These are phyloP conservation scores for Drosophila lacertosa DNA, from an alignment of 1,140 invertebrate species.

Conservation along the genomic window DNA sequence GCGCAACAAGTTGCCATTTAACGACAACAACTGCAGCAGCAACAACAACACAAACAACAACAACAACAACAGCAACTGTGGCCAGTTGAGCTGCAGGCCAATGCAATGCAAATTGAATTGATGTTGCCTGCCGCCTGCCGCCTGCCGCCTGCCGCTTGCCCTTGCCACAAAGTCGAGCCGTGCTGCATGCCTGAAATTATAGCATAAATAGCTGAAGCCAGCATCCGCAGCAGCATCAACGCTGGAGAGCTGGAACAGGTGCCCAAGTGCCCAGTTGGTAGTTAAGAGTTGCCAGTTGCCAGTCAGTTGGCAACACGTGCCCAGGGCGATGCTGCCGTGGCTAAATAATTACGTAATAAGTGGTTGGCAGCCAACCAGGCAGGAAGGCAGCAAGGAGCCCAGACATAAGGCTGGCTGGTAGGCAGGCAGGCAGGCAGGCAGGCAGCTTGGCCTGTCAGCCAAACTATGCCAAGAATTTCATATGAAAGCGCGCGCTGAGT, in stretches of 20 bases:
- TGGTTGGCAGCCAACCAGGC: conserved; percentile 67
- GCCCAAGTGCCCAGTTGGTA: conserved; percentile 56
- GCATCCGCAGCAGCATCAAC: no score
- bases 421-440: conserved; percentile 29
- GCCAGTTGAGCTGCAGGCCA: conserved; percentile 18
- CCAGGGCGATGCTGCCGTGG: conserved; percentile 69
- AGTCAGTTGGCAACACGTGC: conserved; percentile 78
- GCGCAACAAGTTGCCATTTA: conserved; percentile 1
- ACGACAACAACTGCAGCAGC: neutral
- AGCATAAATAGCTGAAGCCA: conserved; percentile 71
- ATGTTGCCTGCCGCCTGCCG: conserved; percentile 39
- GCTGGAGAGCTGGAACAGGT: conserved; percentile 53
- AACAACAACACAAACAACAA: conserved; percentile 2
- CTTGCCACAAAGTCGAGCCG: conserved; percentile 23
- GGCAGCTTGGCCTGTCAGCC: conserved; percentile 62
- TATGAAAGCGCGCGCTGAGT: conserved; percentile 46
- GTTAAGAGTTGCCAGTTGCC: conserved; percentile 46
- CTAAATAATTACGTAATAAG: conserved; percentile 83
- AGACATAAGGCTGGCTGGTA: conserved; percentile 16
- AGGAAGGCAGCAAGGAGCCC: conserved; percentile 33
- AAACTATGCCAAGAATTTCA: conserved; percentile 77
- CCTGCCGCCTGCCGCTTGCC: conserved; percentile 18
- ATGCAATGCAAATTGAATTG: conserved; percentile 77
- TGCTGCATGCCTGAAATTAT: conserved; percentile 75
- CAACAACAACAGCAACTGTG: neutral